Evolutionary conservation across 1,140 invertebrate species (phyloP).

Genomic region (Dinoponera quadriceps): DNA sequence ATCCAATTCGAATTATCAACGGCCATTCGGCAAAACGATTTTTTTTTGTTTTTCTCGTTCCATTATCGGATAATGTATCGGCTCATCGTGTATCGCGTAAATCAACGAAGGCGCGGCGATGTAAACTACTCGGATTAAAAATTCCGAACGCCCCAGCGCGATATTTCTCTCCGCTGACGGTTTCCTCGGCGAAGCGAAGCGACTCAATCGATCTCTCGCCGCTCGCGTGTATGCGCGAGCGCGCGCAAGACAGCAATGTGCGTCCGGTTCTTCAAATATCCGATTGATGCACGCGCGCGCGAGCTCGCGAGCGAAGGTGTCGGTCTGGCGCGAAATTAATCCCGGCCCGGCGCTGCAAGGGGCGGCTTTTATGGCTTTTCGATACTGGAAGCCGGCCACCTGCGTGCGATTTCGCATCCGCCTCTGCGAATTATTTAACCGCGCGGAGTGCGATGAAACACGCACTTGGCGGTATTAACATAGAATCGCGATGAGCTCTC

Average conservation of each 20-base stretch:
- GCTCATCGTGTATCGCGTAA: background rate
- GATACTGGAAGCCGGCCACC: conserved; percentile 45
- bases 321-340: conserved; percentile 38
- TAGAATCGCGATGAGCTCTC: conserved; percentile 19
- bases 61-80: background rate
- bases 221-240: background rate
- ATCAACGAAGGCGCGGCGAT: conserved; percentile 4
- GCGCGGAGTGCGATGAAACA: conserved; percentile 33
- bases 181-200: background rate
- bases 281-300: conserved; percentile 34
- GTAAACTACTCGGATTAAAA: conserved; percentile 24
- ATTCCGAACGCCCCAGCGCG: background rate
- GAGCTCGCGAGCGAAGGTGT: conserved; percentile 17
- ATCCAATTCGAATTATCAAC: background rate
- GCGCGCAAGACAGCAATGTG: background rate
- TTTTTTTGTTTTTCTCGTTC: conserved; percentile 5
- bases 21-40: background rate
- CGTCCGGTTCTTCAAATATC: conserved; percentile 39
- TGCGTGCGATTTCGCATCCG: conserved; percentile 46
- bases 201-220: background rate
- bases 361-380: conserved; percentile 64
- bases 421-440: conserved; percentile 47
- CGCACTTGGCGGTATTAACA: conserved; percentile 42
- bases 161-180: conserved; percentile 33
- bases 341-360: background rate